These are phyloP conservation scores for Zaprionus bogoriensis DNA, from an alignment of 2,888 invertebrate species.

Conservation along the genomic window DNA sequence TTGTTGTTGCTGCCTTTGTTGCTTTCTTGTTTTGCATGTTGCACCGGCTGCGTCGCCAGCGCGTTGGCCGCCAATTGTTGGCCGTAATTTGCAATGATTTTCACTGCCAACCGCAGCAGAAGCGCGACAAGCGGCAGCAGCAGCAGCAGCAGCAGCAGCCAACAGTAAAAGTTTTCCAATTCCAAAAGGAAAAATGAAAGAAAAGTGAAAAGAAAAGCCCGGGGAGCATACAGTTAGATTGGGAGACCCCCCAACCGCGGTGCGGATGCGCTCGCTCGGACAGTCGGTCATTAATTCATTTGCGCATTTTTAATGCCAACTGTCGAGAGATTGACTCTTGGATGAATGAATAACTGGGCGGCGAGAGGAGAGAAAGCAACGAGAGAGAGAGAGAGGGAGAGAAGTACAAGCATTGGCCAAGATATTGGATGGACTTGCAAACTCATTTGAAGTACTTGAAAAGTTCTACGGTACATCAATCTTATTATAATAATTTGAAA, in stretches of 20 bases:
- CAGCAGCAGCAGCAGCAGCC: constrained; percentile 15
- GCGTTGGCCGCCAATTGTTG: constrained; percentile 45
- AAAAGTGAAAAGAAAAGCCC: constrained; percentile 70
- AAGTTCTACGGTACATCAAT: too few species aligned
- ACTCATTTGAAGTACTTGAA: too few species aligned
- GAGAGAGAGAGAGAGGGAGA: neutral
- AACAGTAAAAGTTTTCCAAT: constrained; percentile 72
- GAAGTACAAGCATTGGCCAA: too few species aligned
- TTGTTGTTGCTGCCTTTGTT: constrained; percentile 30
- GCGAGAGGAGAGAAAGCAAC: neutral
- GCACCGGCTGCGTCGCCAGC: constrained; percentile 41
- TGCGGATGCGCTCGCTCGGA: constrained; percentile 38
- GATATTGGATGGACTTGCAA: too few species aligned
- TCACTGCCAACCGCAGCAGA: constrained; percentile 68
- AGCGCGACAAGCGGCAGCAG: constrained; percentile 33
- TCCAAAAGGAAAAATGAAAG: constrained; percentile 44
- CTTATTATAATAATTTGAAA: too few species aligned
- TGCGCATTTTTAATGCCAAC: constrained; percentile 40
- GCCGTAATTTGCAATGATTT: constrained; percentile 67
- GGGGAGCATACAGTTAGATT: constrained; percentile 36
- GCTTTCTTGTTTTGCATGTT: constrained; percentile 73
- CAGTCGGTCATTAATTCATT: constrained; percentile 54
- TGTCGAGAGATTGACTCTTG: constrained; percentile 31
- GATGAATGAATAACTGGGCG: constrained; percentile 34
- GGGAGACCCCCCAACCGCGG: too few species aligned